Base-by-base conservation (phyloP, 64 coral and sea anemone species). In the Porites australiensis region DNA sequence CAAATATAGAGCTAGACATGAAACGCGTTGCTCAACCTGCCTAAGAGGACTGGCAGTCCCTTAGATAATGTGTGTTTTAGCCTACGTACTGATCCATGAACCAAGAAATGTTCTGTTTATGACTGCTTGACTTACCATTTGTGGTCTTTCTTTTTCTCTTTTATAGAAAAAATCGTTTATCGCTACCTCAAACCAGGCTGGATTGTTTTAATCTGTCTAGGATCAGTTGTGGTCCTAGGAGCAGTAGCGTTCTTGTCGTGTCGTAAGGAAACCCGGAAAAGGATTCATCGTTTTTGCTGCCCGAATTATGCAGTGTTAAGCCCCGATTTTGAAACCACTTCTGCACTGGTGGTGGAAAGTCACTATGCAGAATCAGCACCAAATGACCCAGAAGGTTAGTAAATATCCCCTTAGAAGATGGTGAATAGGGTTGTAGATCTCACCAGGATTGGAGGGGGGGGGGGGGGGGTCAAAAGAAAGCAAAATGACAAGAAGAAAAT, bases 191-290 rank as follows among this genome's bases (percentile, higher is more conserved):
- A 84, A 13, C 62, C 81, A 13, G 81, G 81, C 8, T 84, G 81
- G 81, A 68, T 84, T 21, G 81, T 84, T 12, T 48, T 84, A 7
- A 48, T 84, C 59, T 84, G 61, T 64, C 19, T 68, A 14, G 0
- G 65, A 43, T 61, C 44, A 37, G 27, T 37, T 3, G 73, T 76
- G 45, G 1, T 18, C 46, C 9, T 49, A 50, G 47, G 45, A 6
- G 49, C 50, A 19, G 3, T 76, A 19, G 13, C 73, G 48, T 13
- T 76, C 14, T 9, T 63, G 81, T 19, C 15, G 46, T 19, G 37
- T 19, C 63, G 51, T 46, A 51, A 64, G n/a, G 45, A 47, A 22
- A 69, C 61, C 46, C 81, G 46, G 44, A 69, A 67, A 18, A 13
- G 50, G 52, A 68, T 84, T 18, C 12, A 47, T 18, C 2, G 81